Percentiles rank a stretch among this genome's conserved stretches.
Evolutionary conservation across 2,113 vertebrate species (phyloP).

Genomic region (Colossoma macropomum): DNA sequence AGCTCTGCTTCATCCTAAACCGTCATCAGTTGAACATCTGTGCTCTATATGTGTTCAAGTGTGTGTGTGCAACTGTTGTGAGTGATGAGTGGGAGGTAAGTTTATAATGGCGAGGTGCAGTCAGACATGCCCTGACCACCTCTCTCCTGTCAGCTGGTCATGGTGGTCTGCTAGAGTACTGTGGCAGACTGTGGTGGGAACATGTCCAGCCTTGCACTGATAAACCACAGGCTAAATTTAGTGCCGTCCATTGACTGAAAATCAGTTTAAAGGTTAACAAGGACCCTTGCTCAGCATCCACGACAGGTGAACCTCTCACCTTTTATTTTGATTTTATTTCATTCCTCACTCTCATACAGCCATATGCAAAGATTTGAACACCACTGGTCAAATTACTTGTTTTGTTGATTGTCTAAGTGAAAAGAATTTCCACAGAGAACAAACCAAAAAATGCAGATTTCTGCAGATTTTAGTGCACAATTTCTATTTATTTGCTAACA

Average conservation of each 20-base stretch:
- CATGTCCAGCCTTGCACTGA: constrained; percentile 23
- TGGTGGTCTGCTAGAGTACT: constrained; percentile 39
- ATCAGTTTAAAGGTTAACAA: constrained; percentile 10
- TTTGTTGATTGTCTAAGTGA: too few species aligned
- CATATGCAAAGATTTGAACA: too few species aligned
- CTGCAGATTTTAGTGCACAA: too few species aligned
- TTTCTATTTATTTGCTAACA: too few species aligned
- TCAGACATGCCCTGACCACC: constrained; percentile 34
- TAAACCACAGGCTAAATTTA: constrained; percentile 38
- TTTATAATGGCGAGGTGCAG: constrained; percentile 29
- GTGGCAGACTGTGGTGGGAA: constrained; percentile 32
- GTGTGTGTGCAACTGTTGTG: constrained; percentile 51
- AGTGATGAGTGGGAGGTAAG: constrained; percentile 31
- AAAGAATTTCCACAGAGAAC: too few species aligned
- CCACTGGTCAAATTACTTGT: too few species aligned
- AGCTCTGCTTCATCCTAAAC: constrained; percentile 4
- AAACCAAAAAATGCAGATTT: too few species aligned
- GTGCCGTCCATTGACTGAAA: not conserved
- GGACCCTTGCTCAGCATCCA: not conserved
- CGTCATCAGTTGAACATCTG: constrained; percentile 29
- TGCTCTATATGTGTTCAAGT: constrained; percentile 38
- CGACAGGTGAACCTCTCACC: not conserved
- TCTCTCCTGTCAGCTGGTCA: constrained; percentile 44
- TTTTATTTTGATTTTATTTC: too few species aligned
- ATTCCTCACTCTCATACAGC: too few species aligned